Conservation (phyloP, 2,797 vertebrate species). For the Apogon hyalosoma region DNA sequence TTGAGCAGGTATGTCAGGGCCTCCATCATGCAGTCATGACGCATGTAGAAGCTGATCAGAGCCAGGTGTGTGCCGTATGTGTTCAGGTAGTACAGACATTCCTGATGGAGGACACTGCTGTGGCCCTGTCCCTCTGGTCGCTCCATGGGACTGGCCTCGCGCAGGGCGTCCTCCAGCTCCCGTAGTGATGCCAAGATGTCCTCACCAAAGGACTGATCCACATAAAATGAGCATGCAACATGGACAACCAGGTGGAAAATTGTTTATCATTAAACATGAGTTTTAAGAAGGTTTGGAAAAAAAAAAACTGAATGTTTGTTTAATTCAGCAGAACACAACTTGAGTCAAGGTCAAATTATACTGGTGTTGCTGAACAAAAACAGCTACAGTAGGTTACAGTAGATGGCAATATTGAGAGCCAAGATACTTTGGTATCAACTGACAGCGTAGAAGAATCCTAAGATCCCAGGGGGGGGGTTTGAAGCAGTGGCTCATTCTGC, state of each 20-base stretch:
- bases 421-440: not conserved
- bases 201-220: constrained; percentile 81
- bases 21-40: constrained; percentile 90
- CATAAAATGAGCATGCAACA: not conserved
- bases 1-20: constrained; percentile 90
- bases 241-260: not conserved
- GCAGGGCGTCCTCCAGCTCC: constrained; percentile 88
- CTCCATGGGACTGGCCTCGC: constrained; percentile 83
- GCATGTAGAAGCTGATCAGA: constrained; percentile 93
- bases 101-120: constrained; percentile 87
- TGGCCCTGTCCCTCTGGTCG: constrained; percentile 84
- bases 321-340: not conserved
- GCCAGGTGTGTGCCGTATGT: constrained; percentile 92
- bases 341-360: not conserved
- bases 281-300: not conserved
- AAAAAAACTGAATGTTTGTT: too few species aligned
- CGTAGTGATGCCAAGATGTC: constrained; percentile 91
- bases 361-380: not conserved
- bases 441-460: constrained; percentile 15
- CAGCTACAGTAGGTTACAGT: not conserved
- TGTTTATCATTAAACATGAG: not conserved
- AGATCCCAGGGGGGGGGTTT: constrained; percentile 6
- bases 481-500: constrained; percentile 14
- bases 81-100: constrained; percentile 94
- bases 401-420: not conserved